Conservation (phyloP, 2,797 vertebrate genomes). For the Acrocephalus scirpaceus region DNA sequence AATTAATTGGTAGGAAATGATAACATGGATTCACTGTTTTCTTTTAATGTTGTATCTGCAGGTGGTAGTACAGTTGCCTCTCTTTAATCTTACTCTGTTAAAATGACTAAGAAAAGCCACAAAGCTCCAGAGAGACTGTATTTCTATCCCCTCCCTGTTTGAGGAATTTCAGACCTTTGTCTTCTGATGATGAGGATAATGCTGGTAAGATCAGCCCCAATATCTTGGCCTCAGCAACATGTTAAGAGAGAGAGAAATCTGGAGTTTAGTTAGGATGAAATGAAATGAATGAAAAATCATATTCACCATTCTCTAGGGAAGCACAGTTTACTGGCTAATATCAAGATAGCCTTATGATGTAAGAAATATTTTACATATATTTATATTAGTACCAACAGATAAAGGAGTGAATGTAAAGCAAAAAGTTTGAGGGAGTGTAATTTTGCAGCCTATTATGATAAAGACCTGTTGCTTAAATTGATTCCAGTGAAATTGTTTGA, state of each 20-base stretch:
- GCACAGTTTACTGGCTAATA: neutral
- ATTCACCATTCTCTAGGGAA: neutral
- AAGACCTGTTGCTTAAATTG: neutral
- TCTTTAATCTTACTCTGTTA: neutral
- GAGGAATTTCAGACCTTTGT: neutral
- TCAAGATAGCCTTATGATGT: neutral
- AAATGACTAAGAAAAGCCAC: neutral
- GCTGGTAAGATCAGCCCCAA: neutral
- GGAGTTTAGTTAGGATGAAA: neutral
- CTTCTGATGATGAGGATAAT: neutral
- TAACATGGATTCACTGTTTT: neutral
- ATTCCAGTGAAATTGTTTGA: neutral
- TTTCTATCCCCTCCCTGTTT: neutral
- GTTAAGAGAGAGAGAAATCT: neutral
- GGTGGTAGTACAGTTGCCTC: neutral
- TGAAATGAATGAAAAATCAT: neutral
- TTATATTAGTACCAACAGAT: neutral
- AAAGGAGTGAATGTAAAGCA: neutral
- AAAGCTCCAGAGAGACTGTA: neutral
- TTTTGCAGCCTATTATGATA: neutral
- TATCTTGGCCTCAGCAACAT: neutral
- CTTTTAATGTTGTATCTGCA: neutral
- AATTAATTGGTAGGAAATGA: neutral
- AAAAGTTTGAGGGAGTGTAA: neutral
- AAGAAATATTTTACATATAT: neutral